phyloP scores from a whole-genome alignment of 2,888 invertebrate genomes.

The Tridacna crocea region DNA sequence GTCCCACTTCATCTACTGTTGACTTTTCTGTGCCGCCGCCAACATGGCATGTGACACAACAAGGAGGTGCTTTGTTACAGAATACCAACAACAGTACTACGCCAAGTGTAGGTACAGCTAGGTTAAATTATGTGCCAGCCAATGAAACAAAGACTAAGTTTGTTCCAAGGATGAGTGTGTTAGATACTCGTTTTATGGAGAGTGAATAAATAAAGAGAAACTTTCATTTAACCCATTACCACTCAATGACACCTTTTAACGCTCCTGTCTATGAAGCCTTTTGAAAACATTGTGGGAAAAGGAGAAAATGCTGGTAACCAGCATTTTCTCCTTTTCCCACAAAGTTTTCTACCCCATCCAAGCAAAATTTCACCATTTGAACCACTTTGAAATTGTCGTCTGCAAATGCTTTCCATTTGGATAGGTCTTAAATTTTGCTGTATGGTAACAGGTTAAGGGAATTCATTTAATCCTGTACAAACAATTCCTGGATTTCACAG shows the following conservation, averaged over 20 bases:
- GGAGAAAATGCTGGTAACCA: too few species aligned
- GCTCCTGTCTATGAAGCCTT: neutral
- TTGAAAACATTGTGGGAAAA: neutral
- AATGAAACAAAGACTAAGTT: constrained; percentile 31
- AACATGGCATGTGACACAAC: neutral
- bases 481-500: too few species aligned
- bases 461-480: too few species aligned
- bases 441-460: too few species aligned
- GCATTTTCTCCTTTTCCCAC: too few species aligned
- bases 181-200: constrained; percentile 75
- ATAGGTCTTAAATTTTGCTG: too few species aligned
- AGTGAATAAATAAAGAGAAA: constrained; percentile 45
- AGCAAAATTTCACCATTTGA: too few species aligned
- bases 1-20: neutral
- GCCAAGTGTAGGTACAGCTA: neutral
- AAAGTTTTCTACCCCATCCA: too few species aligned
- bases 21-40: neutral
- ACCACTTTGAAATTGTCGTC: too few species aligned
- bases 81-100: neutral
- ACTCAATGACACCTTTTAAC: neutral
- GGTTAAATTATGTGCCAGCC: constrained; percentile 1
- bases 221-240: neutral
- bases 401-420: too few species aligned
- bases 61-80: neutral
- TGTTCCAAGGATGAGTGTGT: constrained; percentile 63